Conservation (phyloP, 2,113 vertebrate genomes). For the Deroptyus accipitrinus region DNA sequence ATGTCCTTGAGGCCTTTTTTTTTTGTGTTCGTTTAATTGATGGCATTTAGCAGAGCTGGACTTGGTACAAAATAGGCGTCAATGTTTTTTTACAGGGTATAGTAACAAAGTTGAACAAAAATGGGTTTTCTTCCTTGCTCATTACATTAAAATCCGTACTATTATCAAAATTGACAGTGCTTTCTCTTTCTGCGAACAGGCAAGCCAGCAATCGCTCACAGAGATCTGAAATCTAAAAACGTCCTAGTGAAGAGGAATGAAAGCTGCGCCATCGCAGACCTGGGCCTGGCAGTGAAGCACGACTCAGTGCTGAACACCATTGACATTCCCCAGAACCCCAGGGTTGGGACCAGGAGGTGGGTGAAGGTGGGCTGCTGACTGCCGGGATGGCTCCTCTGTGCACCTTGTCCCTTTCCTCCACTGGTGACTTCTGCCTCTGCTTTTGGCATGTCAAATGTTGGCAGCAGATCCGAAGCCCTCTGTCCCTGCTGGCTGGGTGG, state of each 20-base stretch:
- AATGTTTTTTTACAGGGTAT: accelerated
- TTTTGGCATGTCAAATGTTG: accelerated
- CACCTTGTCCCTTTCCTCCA: accelerated
- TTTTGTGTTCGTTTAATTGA: background rate
- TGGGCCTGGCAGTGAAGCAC: constrained; percentile 95
- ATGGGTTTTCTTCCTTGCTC: background rate
- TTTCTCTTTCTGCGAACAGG: constrained; percentile 70
- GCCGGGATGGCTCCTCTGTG: accelerated
- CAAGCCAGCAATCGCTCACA: constrained; percentile 95
- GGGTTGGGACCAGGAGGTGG: constrained; percentile 93
- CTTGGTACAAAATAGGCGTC: background rate
- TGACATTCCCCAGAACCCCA: constrained; percentile 90
- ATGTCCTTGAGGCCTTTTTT: background rate
- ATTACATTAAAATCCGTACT: accelerated
- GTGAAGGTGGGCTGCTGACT: background rate
- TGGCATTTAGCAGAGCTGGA: background rate
- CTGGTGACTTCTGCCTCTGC: accelerated
- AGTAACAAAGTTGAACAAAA: background rate
- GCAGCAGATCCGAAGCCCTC: background rate
- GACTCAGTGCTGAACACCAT: constrained; percentile 89
- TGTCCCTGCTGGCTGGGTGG: accelerated
- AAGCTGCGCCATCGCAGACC: constrained; percentile 91
- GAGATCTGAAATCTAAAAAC: constrained; percentile 98
- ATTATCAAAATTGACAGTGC: accelerated
- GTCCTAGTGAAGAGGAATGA: constrained; percentile 95